Evolutionary conservation across 2,797 vertebrate genomes (phyloP), one percentile per base, ranked within the genome.

Genomic region (Botia almorhae): DNA sequence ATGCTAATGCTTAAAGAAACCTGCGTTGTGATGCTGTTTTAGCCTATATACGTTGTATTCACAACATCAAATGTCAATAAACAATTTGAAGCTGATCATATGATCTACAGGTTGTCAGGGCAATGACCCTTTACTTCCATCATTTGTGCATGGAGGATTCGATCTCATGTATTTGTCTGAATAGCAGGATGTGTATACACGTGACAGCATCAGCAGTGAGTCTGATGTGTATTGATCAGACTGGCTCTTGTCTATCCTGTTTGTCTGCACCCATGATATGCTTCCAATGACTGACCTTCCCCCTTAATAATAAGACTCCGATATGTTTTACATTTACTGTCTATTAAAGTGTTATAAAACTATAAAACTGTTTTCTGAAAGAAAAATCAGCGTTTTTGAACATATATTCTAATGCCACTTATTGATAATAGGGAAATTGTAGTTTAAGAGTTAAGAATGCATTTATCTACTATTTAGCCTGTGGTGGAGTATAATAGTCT

Each of bases 181-280:
- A 26, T 26, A 26, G 23, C n/a, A 19, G 7, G 33, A 33, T 33
- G 33, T 55, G 17, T 21, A 50, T 55, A 21, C 5, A 58, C 23
- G n/a, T 48, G 53, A 13, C 33, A 48, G n/a, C 55, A 12, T 6
- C 5, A 11, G 43, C 10, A 11, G 10, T 10, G 7, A 33, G 26
- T 29, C 13, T 63, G 53, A 55, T 61, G 23, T 48, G 23, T 39
- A 81, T 74, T 81, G 69, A 81, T 80, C 53, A 17, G 36, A 48
- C 12, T 33, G 55, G 17, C 21, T 39, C 6, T 51, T 56, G 61
- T 33, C 33, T 33, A 33, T 5, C 33, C 0, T 33, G 33, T 33
- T 33, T 33, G 33, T 78, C 50, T 78, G 51, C 50, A 67, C 11
- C 53, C 61, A 53, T 53, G 64, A 33, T 53, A 36, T 36, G 46